Evolutionary conservation across 2,113 vertebrate genomes (phyloP).

Genomic region (Murina feae): DNA sequence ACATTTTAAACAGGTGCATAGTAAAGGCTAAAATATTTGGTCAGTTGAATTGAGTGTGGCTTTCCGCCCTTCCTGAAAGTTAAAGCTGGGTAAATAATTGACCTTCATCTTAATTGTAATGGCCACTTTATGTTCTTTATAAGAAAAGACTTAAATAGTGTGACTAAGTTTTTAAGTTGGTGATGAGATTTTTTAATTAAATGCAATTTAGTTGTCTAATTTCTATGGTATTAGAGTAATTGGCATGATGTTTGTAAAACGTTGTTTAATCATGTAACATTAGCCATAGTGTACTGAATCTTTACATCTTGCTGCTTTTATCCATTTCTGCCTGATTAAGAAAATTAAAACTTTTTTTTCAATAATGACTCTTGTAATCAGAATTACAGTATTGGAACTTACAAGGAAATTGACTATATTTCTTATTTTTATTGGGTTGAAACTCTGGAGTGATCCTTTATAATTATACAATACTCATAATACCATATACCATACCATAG

Average conservation of each 20-base stretch:
- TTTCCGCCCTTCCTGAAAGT: slow-evolving; percentile 13
- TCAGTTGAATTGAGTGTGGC: not conserved
- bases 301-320: slow-evolving; percentile 68
- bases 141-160: not conserved
- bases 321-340: slow-evolving; percentile 73
- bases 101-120: not conserved
- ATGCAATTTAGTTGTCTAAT: slow-evolving; percentile 44
- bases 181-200: slow-evolving; percentile 31
- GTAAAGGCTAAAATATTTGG: not conserved
- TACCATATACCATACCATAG: slow-evolving; percentile 72
- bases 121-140: slow-evolving; percentile 12
- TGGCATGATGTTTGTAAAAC: slow-evolving; percentile 50
- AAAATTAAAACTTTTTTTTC: slow-evolving; percentile 76
- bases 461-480: slow-evolving; percentile 62
- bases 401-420: slow-evolving; percentile 44
- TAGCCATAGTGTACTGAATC: slow-evolving; percentile 47
- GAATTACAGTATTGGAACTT: slow-evolving; percentile 58
- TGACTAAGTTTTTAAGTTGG: slow-evolving; percentile 24
- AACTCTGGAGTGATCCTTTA: not conserved
- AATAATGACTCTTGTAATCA: slow-evolving; percentile 71
- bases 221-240: slow-evolving; percentile 55
- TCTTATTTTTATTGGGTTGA: slow-evolving; percentile 43
- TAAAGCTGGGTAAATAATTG: slow-evolving; percentile 9
- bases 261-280: slow-evolving; percentile 47
- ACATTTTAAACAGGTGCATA: not conserved